These are phyloP conservation scores for Eolophus roseicapilla DNA, from an alignment of 2,113 vertebrate genomes.

Conservation along the genomic window DNA sequence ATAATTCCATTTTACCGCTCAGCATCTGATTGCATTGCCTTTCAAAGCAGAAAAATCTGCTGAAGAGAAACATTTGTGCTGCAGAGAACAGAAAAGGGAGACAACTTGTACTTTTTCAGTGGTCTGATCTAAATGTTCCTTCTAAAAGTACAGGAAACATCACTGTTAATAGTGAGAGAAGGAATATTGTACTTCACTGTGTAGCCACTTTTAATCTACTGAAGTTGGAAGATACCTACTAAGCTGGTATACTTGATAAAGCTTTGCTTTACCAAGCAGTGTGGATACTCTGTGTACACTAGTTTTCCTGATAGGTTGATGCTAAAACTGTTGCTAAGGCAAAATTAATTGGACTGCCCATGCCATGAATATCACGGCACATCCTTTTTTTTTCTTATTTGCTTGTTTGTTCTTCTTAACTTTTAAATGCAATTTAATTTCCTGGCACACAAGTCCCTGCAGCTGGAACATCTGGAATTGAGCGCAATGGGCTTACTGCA, in stretches of 20 bases:
- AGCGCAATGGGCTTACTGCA: rapidly evolving
- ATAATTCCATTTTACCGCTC: neutral
- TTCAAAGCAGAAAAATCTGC: slow-evolving; percentile 5
- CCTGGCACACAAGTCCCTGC: neutral
- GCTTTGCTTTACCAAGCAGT: neutral
- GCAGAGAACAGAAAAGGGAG: neutral
- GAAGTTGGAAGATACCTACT: neutral
- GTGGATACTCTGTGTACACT: neutral
- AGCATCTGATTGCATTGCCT: neutral
- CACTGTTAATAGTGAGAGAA: neutral
- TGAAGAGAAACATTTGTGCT: slow-evolving; percentile 14
- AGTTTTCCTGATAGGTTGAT: neutral
- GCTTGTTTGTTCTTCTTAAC: neutral
- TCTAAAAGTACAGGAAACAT: neutral
- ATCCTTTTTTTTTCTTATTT: neutral
- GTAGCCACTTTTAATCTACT: neutral
- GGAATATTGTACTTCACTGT: neutral
- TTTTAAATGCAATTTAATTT: neutral
- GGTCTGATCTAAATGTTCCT: neutral
- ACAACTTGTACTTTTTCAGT: slow-evolving; percentile 6
- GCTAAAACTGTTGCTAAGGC: neutral
- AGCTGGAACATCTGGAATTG: neutral
- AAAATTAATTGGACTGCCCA: neutral
- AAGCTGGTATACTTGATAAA: neutral
- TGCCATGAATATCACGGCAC: neutral